phyloP scores from a whole-genome alignment of 2,888 invertebrate genomes.

The Drosophila mimetica region DNA sequence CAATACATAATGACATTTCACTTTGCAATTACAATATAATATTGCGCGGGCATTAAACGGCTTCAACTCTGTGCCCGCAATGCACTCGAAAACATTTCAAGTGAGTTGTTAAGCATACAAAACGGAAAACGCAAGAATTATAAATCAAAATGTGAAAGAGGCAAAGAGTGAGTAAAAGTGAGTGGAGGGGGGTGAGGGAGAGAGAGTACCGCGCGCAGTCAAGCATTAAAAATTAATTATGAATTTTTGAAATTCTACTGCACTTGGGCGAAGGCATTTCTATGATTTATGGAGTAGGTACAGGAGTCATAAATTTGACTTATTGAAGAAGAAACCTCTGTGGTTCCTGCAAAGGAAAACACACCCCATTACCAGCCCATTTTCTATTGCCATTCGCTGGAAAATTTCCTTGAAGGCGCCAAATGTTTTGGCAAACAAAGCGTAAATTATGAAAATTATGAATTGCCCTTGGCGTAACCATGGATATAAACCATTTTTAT shows the following conservation, averaged over 20 bases:
- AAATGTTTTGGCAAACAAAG: constrained; percentile 76
- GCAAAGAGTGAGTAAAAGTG: constrained; percentile 16
- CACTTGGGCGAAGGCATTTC: constrained; percentile 41
- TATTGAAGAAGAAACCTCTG: constrained; percentile 56
- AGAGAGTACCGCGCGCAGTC: constrained; percentile 61
- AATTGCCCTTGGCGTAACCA: constrained; percentile 57
- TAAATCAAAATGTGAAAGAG: constrained; percentile 64
- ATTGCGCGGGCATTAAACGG: constrained; percentile 75
- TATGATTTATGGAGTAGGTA: constrained; percentile 72
- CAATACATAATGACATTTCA: constrained; percentile 76
- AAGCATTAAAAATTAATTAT: constrained; percentile 78
- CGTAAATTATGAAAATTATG: constrained; percentile 79
- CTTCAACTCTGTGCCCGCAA: constrained; percentile 67
- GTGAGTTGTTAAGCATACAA: constrained; percentile 49
- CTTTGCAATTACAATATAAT: constrained; percentile 74
- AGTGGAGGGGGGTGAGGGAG: constrained; percentile 26
- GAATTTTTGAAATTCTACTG: constrained; percentile 50
- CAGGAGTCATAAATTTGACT: constrained; percentile 71
- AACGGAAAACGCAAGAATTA: constrained; percentile 47
- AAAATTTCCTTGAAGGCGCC: constrained; percentile 64
- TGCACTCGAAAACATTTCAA: constrained; percentile 71
- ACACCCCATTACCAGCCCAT: constrained; percentile 59
- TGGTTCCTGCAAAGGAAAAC: constrained; percentile 59
- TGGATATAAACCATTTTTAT: constrained; percentile 67
- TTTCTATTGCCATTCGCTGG: constrained; percentile 38